Conservation (phyloP, 2,888 invertebrate genomes). For the Scrobipalpa costella region DNA sequence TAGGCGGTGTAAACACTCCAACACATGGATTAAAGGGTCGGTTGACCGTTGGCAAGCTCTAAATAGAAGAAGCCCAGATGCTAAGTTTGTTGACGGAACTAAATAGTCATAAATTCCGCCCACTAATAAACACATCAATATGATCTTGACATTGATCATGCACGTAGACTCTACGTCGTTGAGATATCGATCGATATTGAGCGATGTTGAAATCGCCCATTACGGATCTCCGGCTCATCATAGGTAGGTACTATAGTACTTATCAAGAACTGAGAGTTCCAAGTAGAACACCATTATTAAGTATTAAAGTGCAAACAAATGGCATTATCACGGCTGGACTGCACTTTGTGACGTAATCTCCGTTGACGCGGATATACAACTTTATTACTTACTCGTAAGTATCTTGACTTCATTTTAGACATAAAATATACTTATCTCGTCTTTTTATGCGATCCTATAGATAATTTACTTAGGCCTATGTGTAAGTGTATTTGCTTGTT, state of each 20-base stretch:
- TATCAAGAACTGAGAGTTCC: neutral
- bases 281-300: neutral
- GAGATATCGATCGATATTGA: constrained; percentile 31
- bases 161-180: constrained; percentile 9
- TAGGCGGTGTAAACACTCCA: no score
- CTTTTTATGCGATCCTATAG: no score
- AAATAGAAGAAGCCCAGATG: no score
- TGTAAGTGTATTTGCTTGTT: no score
- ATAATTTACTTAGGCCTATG: no score
- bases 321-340: constrained; percentile 5
- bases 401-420: no score
- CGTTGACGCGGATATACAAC: neutral
- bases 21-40: no score
- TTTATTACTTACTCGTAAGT: neutral
- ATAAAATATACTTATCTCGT: no score
- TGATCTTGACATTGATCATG: constrained; percentile 39
- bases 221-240: constrained; percentile 31
- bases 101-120: constrained; percentile 10
- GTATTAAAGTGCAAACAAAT: constrained; percentile 10
- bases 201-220: constrained; percentile 34
- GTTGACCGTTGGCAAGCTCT: no score
- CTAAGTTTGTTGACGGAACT: constrained; percentile 6
- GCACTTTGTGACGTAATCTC: constrained; percentile 15
- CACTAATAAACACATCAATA: constrained; percentile 17
- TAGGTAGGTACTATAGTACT: neutral